Evolutionary conservation across 2,888 invertebrate genomes (phyloP).

Genomic region (Diogma glabrata): DNA sequence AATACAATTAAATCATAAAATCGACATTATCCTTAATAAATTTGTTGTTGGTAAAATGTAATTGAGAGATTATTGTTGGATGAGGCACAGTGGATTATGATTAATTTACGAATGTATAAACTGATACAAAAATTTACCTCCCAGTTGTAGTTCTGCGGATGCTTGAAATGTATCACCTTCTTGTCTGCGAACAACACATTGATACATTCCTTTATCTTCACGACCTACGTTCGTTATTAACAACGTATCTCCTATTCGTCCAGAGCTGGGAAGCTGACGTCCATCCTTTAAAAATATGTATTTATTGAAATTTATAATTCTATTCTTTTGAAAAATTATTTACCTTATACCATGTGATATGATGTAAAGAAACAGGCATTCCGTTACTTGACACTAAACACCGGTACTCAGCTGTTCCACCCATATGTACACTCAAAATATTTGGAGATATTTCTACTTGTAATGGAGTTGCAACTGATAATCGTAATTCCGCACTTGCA

Average conservation of each 20-base stretch:
- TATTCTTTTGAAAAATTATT: too few relatives aligned
- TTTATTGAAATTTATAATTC: neutral
- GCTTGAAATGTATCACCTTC: constrained; percentile 67
- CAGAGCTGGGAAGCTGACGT: constrained; percentile 51
- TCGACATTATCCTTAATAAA: too few relatives aligned
- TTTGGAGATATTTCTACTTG: constrained; percentile 55
- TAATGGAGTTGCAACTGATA: constrained; percentile 53
- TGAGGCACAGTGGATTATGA: too few relatives aligned
- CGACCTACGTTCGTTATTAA: constrained; percentile 54
- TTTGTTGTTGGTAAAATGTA: neutral
- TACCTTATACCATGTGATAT: constrained; percentile 50
- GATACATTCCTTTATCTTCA: constrained; percentile 66
- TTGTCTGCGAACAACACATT: constrained; percentile 56
- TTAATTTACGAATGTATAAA: too few relatives aligned
- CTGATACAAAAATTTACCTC: constrained; percentile 49
- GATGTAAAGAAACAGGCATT: constrained; percentile 42
- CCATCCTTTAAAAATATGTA: too few relatives aligned
- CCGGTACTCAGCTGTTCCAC: constrained; percentile 59
- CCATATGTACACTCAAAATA: constrained; percentile 59
- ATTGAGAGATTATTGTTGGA: too few relatives aligned
- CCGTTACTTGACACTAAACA: constrained; percentile 47
- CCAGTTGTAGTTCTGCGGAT: constrained; percentile 58
- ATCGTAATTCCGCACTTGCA: constrained; percentile 52
- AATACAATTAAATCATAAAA: too few relatives aligned
- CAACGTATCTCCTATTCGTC: constrained; percentile 50